Base-by-base conservation (phyloP, 2,888 invertebrate genomes). In the Unio delphinus region DNA sequence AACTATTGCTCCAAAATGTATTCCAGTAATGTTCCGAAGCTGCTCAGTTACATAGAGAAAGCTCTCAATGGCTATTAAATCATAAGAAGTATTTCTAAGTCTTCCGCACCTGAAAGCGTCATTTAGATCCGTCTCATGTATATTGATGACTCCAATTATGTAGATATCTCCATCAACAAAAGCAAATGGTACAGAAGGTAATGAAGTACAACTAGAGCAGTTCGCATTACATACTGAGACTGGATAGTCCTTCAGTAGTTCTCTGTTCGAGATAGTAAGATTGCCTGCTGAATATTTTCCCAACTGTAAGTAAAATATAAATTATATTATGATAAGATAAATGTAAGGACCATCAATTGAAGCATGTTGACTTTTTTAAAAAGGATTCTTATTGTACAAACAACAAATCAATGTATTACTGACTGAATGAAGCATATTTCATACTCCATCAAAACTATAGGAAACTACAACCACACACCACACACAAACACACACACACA, bases 1-100 rank as follows among this genome's bases (percentile, higher is more conserved):
- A 6, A 78, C 80, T 15, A 87, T 68, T 1, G 85, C 87, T n/a
- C 87, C 86, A 64, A 85, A 84, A 4, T 80, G 75, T 7, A 84
- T 75, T 4, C 76, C 74, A 0, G 84, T 83, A 3, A 55, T 70
- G 4, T 64, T 65, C 4, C 75, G 73, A 8, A 80, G 62, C 15
- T 78, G 65, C 30, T 80, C 65, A 0, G 86, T 75, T 6, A 80
- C 76, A 59, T 81, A 76, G 4, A 86, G 65, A 70, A 87, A 86
- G 1, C 82, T 80, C 69, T 88, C 86, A 8, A 83, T 76, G 7
- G 75, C 74, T 30, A 87, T 69, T 17, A 80, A 80, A 67, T 86
- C 86, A 56, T 76, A 74, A 17, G 82, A 78, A 56, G 77, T 72
- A 58, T 74, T 82, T 64, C 85, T 64, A 54, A 83, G 80, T 3